Percentiles rank a stretch among this genome's conserved stretches.
Conservation (phyloP, 2,113 vertebrate genomes). For the Tupaia tana region DNA sequence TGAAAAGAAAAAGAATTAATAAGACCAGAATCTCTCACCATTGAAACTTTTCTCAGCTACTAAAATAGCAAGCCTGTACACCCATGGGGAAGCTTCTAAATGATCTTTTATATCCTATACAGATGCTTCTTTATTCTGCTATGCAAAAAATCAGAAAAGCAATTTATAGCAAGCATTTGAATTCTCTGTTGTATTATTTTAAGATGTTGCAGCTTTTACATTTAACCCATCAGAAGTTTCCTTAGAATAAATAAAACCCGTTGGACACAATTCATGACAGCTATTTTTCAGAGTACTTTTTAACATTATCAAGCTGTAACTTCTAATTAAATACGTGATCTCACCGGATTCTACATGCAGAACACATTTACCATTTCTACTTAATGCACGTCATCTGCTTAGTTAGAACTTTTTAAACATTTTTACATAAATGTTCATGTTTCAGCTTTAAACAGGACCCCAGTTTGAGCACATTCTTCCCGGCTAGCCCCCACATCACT, state of each 20-base stretch:
- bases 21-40: not conserved
- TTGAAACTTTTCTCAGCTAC: not conserved
- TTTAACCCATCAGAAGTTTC: conserved; percentile 36
- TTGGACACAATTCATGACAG: conserved; percentile 14
- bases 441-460: not conserved
- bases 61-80: not conserved
- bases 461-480: not conserved
- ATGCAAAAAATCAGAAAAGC: not conserved
- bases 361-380: not conserved
- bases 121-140: conserved; percentile 38
- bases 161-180: conserved; percentile 35
- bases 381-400: not conserved
- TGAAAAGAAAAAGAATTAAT: not conserved
- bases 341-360: not conserved
- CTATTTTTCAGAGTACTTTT: conserved; percentile 29
- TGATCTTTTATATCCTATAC: conserved; percentile 1
- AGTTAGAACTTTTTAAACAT: not conserved
- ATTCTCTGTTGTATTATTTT: not conserved
- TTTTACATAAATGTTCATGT: not conserved
- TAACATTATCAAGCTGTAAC: not conserved
- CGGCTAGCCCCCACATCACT: no score
- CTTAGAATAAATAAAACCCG: conserved; percentile 33
- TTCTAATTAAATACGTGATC: conserved; percentile 32
- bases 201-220: conserved; percentile 23
- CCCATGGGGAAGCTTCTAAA: not conserved